phyloP scores from a whole-genome alignment of 2,888 invertebrate genomes.

The Harpalus rufipes region DNA sequence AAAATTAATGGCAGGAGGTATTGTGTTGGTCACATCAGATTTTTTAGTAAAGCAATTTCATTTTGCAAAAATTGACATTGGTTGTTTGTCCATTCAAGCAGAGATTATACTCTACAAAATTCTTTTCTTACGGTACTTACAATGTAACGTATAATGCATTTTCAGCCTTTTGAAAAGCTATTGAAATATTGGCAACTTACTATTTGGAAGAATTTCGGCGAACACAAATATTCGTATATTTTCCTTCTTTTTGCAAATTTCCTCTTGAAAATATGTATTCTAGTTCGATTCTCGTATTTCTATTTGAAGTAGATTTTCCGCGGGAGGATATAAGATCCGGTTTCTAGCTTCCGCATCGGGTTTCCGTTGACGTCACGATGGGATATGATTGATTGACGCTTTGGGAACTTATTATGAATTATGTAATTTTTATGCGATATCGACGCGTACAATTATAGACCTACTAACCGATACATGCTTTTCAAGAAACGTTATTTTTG shows the following conservation, averaged over 20 bases:
- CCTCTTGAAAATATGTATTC: background rate
- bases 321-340: constrained; percentile 18
- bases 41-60: no score
- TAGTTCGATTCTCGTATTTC: background rate
- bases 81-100: no score
- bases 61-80: no score
- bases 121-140: no score
- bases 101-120: no score
- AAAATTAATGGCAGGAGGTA: no score
- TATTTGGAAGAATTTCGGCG: no score
- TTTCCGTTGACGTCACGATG: constrained; percentile 57
- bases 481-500: no score
- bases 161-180: no score
- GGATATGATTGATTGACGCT: constrained; percentile 65
- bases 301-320: background rate
- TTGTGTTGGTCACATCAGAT: no score
- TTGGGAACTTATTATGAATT: constrained; percentile 66
- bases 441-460: background rate
- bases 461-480: background rate
- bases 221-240: background rate
- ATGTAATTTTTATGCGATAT: constrained; percentile 44
- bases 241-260: background rate
- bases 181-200: no score
- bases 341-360: constrained; percentile 34
- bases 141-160: no score